These are phyloP conservation scores for Limonius californicus DNA, from an alignment of 1,140 invertebrate genomes.

Conservation along the genomic window DNA sequence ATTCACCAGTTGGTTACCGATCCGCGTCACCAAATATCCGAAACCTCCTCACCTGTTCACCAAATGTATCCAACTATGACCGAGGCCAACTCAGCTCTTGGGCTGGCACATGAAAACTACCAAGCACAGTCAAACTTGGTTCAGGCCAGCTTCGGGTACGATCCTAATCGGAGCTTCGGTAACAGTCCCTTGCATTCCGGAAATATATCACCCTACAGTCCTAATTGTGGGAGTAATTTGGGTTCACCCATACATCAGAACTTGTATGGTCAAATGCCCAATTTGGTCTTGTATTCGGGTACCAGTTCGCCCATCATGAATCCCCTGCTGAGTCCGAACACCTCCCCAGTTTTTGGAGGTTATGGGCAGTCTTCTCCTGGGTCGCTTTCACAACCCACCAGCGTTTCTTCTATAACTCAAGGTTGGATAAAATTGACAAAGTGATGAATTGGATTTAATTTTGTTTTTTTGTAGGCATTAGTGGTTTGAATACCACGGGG, in stretches of 20 bases:
- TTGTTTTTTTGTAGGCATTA: constrained; percentile 48
- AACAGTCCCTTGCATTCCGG: constrained; percentile 36
- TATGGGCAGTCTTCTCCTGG: constrained; percentile 34
- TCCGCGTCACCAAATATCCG: constrained; percentile 29
- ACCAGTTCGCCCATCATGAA: constrained; percentile 35
- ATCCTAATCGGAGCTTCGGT: constrained; percentile 26
- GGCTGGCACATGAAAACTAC: constrained; percentile 19
- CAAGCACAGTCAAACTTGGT: neutral
- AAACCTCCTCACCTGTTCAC: constrained; percentile 38
- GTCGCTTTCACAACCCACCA: constrained; percentile 26
- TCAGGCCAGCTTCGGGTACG: constrained; percentile 6
- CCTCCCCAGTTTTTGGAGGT: constrained; percentile 41
- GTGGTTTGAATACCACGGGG: constrained; percentile 56
- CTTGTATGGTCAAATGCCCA: constrained; percentile 36
- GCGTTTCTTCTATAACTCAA: constrained; percentile 47
- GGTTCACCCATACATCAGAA: constrained; percentile 41
- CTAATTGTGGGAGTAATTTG: constrained; percentile 33
- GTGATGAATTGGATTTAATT: neutral
- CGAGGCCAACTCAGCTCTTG: constrained; percentile 32
- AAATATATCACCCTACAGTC: constrained; percentile 29
- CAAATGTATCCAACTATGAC: constrained; percentile 29
- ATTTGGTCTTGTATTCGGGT: constrained; percentile 36
- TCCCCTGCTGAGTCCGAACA: constrained; percentile 33
- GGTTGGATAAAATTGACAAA: constrained; percentile 30
- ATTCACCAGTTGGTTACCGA: constrained; percentile 55